These are phyloP conservation scores for Rafetus swinhoei DNA, from an alignment of 2,113 vertebrate genomes.

Conservation along the genomic window DNA sequence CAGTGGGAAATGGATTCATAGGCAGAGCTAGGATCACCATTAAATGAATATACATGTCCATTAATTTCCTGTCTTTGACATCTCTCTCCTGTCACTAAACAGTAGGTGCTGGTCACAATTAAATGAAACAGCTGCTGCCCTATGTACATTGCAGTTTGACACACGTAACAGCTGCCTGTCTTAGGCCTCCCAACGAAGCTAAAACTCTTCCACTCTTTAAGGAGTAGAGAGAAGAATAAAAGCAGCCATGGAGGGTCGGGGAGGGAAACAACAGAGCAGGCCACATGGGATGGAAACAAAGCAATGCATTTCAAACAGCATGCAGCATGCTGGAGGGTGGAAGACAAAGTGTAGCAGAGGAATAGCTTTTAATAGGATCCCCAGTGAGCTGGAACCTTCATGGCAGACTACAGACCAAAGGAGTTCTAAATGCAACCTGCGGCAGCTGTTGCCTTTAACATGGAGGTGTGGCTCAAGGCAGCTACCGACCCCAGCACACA, in stretches of 20 bases:
- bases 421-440: neutral
- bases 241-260: neutral
- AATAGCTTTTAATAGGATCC: neutral
- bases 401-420: neutral
- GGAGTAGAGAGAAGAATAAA: neutral
- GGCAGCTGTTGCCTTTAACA: neutral
- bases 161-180: neutral
- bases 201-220: neutral
- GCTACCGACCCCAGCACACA: neutral
- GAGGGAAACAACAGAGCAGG: accelerated
- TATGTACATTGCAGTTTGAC: neutral
- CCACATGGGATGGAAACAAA: neutral
- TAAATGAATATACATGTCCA: neutral
- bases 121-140: neutral
- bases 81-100: neutral
- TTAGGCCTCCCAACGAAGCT: neutral
- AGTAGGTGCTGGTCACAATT: neutral
- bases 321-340: neutral
- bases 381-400: neutral
- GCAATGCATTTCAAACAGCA: neutral
- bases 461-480: neutral
- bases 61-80: neutral
- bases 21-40: neutral
- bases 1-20: conserved; percentile 17
- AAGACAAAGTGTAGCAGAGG: neutral